These are phyloP conservation scores for Euclidia mi DNA, from an alignment of 2,888 invertebrate genomes.

Conservation along the genomic window DNA sequence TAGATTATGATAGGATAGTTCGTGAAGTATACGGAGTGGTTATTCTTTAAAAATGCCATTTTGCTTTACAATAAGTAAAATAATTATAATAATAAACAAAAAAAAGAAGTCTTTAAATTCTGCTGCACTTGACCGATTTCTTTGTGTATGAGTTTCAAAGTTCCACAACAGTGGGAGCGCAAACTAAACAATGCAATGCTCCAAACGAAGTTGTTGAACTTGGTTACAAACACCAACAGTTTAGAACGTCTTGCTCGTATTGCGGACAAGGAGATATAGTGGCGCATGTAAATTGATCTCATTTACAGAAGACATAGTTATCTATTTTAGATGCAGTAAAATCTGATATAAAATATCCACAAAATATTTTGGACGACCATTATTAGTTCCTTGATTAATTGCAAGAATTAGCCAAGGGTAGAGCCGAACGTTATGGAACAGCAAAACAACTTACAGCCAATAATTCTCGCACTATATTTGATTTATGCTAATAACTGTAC, in stretches of 20 bases:
- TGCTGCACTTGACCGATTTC: neutral
- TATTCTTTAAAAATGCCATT: too few species aligned
- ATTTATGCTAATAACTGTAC: conserved; percentile 53
- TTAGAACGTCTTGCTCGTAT: conserved; percentile 32
- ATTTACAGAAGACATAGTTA: neutral
- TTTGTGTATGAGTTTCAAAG: conserved; percentile 15
- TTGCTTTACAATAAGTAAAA: too few species aligned
- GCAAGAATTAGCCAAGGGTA: conserved; percentile 43
- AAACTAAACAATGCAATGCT: conserved; percentile 43
- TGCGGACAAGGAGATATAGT: conserved; percentile 30
- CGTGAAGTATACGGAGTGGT: too few species aligned
- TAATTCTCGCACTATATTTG: conserved; percentile 57
- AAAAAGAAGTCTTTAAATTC: too few species aligned
- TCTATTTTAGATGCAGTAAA: neutral
- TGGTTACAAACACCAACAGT: conserved; percentile 36
- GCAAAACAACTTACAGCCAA: conserved; percentile 49
- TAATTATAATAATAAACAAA: too few species aligned
- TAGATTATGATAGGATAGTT: too few species aligned
- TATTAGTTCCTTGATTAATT: conserved; percentile 42
- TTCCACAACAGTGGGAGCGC: conserved; percentile 18
- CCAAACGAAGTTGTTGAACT: conserved; percentile 41
- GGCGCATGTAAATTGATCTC: neutral
- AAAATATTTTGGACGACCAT: conserved; percentile 10
- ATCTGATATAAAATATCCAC: neutral
- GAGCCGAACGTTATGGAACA: conserved; percentile 37